phyloP scores from a whole-genome alignment of 2,797 vertebrate species.

The Syngnathus rostellatus region DNA sequence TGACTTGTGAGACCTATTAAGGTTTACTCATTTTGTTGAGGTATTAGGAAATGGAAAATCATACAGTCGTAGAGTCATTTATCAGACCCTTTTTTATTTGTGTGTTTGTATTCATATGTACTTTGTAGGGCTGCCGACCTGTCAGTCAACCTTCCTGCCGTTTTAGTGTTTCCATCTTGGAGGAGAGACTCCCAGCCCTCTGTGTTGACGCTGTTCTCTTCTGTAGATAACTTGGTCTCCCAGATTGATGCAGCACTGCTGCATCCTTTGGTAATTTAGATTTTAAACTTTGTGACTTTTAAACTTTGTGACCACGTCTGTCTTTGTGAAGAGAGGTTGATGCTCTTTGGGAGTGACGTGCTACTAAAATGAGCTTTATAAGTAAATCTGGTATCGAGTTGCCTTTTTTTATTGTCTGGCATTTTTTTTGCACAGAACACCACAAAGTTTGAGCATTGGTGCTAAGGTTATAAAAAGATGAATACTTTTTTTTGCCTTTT shows the following conservation, averaged over 20 bases:
- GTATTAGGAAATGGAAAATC: too few species aligned
- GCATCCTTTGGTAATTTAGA: constrained; percentile 75
- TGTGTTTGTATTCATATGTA: neutral
- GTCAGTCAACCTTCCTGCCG: constrained; percentile 63
- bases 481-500: neutral
- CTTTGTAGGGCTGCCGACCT: constrained; percentile 70
- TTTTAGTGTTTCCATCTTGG: constrained; percentile 70
- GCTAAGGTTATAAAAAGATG: neutral
- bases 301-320: neutral
- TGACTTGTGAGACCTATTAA: too few species aligned
- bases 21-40: neutral
- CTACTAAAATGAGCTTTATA: neutral
- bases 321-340: neutral
- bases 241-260: constrained; percentile 61
- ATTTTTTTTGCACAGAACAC: neutral
- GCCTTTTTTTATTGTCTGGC: neutral
- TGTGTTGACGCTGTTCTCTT: constrained; percentile 43
- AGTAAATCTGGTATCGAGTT: neutral
- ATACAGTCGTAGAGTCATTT: too few species aligned
- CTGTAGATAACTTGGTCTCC: constrained; percentile 53
- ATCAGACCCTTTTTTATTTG: neutral
- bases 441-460: too few species aligned
- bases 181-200: constrained; percentile 40
- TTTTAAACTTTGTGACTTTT: neutral
- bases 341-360: neutral